Conservation (phyloP, 1,140 invertebrate species). For the Pseudachorutes palmiensis region DNA sequence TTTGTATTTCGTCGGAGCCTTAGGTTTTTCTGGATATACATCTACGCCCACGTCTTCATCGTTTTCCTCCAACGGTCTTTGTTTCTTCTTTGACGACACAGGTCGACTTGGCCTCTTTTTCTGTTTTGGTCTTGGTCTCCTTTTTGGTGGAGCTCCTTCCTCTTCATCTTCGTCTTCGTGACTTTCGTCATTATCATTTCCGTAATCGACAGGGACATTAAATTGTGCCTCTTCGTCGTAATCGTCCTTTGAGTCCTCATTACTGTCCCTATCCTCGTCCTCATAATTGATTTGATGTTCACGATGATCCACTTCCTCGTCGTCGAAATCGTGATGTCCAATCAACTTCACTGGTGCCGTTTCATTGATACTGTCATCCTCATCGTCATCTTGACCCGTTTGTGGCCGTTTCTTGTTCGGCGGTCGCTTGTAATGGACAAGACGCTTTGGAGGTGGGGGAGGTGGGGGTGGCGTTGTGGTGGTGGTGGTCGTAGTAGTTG, state of each 20-base stretch:
- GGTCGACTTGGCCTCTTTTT: not conserved
- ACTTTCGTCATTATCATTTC: not conserved
- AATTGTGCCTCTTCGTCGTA: constrained; percentile 1
- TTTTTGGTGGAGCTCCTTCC: not conserved
- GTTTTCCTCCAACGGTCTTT: too few relatives aligned
- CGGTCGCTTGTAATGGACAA: not conserved
- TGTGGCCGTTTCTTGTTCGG: not conserved
- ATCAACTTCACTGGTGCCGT: not conserved
- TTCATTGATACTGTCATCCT: constrained; percentile 1
- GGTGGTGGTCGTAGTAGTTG: not conserved
- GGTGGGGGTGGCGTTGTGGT: not conserved
- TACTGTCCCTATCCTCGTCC: not conserved
- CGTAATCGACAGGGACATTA: not conserved
- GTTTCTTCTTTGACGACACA: too few relatives aligned
- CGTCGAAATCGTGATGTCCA: not conserved
- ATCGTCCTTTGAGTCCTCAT: constrained; percentile 2
- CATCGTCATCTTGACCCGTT: constrained; percentile 4
- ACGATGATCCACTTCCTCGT: not conserved
- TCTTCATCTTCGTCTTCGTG: not conserved
- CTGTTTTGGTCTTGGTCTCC: not conserved
- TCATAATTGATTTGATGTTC: not conserved
- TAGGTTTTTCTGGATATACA: not conserved
- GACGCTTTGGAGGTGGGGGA: not conserved
- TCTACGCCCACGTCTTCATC: not conserved
- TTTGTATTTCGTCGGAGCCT: not conserved